Base-by-base conservation (phyloP, 2,888 invertebrate species). In the Calephelis perditalis region DNA sequence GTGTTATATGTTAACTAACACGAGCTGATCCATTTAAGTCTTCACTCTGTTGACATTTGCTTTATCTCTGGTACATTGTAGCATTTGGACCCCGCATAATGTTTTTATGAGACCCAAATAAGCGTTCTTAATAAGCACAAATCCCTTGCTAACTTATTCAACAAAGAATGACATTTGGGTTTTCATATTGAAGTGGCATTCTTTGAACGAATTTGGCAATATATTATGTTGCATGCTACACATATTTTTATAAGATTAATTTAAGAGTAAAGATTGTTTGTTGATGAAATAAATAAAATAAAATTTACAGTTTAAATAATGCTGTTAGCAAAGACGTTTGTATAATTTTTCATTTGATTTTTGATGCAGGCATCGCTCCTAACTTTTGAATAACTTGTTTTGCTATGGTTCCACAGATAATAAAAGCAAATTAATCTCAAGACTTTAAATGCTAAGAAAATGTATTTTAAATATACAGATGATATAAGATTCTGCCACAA, bases 1-100 rank as follows among this genome's bases (percentile, higher is more conserved):
- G 80, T 81, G 81, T 81, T 84, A 73, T 75, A 77, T 84, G 86
- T 86, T 79, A 72, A 87, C 86, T 89, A 89, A 89, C 86, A 80
- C 78, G 71, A 66, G 76, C 75, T 74, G 73, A 68, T 71, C 74
- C 78, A 78, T 71, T 79, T 68, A 75, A 74, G 72, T 78, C 71
- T 72, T 79, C 79, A 81, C 79, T 77, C 74, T 79, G 74, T 82
- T 77, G 79, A 82, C 82, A 81, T 81, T 71, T 76, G 87, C 87
- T 88, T 87, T 81, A 73, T 81, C 79, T 82, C 75, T 84, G 82
- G 81, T 82, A 78, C 76, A 74, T 78, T 76, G 81, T 86, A 85
- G 87, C 83, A 81, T 84, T 82, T 82, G 82, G 71, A 71, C 82
- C 84, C 82, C 77, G 86, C 86, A 82, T 81, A 82, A 80, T 82